Evolutionary conservation across 2,113 vertebrate species (phyloP).

Genomic region (Argyrosomus japonicus): DNA sequence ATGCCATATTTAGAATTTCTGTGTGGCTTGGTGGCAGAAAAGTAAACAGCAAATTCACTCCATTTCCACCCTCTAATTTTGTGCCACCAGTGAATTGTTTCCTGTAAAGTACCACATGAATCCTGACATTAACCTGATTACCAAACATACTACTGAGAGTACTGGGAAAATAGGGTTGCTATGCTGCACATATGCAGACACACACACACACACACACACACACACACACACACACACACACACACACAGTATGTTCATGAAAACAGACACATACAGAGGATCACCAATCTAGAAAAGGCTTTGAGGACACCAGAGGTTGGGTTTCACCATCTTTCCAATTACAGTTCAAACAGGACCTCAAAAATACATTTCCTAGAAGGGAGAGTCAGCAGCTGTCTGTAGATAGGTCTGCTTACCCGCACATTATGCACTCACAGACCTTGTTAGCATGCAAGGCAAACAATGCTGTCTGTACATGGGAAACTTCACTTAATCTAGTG

Average conservation of each 20-base stretch:
- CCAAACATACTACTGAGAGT: not conserved
- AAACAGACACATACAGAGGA: not conserved
- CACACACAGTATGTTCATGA: not conserved
- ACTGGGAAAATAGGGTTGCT: not conserved
- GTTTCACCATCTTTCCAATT: slow-evolving; percentile 41
- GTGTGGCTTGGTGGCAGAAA: not conserved
- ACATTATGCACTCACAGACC: slow-evolving; percentile 16
- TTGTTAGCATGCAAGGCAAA: slow-evolving; percentile 47
- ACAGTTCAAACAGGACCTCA: slow-evolving; percentile 42
- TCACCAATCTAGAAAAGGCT: slow-evolving; percentile 15
- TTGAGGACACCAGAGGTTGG: slow-evolving; percentile 11
- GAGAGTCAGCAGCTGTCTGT: slow-evolving; percentile 37
- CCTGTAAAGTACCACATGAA: not conserved
- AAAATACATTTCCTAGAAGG: slow-evolving; percentile 26
- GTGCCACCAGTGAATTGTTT: not conserved
- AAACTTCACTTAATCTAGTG: slow-evolving; percentile 9
- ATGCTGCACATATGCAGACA: not conserved
- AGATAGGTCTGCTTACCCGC: not conserved
- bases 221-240: not conserved
- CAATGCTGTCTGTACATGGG: slow-evolving; percentile 5
- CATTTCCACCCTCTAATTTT: not conserved
- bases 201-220: no score
- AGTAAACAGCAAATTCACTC: not conserved
- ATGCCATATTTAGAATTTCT: not conserved
- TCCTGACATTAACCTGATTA: not conserved